phyloP scores from a whole-genome alignment of 2,113 vertebrate genomes.

The Mobula birostris region DNA sequence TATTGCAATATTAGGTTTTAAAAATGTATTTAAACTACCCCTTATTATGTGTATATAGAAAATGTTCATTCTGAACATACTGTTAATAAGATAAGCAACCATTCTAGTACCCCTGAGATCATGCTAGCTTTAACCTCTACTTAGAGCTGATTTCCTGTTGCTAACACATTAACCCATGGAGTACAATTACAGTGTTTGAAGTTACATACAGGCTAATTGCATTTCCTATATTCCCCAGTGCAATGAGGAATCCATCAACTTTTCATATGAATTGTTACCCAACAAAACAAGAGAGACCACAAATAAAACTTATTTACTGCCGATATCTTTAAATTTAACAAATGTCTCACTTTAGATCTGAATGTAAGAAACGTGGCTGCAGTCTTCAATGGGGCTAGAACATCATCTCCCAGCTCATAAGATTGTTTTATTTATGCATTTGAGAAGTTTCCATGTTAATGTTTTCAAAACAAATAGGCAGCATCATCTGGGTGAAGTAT shows the following conservation, averaged over 20 bases:
- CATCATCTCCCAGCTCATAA: not conserved
- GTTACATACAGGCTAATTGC: not conserved
- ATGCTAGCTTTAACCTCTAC: not conserved
- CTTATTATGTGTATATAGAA: not conserved
- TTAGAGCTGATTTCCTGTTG: constrained; percentile 8
- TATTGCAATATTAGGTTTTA: not conserved
- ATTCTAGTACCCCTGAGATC: not conserved
- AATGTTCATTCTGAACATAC: not conserved
- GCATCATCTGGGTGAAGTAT: constrained; percentile 39
- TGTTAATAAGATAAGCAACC: not conserved
- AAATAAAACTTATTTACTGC: not conserved
- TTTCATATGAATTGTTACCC: not conserved
- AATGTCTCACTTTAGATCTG: not conserved
- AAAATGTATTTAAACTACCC: not conserved
- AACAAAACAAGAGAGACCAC: not conserved
- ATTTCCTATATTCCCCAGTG: not conserved
- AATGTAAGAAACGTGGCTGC: not conserved
- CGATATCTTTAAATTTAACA: not conserved
- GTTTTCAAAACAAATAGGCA: constrained; percentile 27
- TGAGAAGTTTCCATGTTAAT: not conserved
- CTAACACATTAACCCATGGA: not conserved
- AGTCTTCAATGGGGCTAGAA: not conserved
- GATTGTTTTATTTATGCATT: not conserved
- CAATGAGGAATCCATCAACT: not conserved
- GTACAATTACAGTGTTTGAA: not conserved